Conservation (phyloP, 2,888 invertebrate species). For the Sinotaia quadrata region DNA sequence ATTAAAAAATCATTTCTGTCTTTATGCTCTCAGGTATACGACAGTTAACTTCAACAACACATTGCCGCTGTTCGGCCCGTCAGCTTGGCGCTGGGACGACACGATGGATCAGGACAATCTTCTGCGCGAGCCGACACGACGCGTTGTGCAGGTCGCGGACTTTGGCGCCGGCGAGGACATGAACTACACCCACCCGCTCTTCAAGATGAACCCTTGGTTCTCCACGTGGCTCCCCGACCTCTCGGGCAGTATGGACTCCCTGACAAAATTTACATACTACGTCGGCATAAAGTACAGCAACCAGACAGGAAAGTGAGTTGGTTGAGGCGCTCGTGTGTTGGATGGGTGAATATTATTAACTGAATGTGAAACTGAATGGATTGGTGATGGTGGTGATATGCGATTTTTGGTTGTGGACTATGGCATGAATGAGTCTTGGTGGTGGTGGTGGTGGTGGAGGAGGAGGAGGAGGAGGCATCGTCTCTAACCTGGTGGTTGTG, state of each 20-base stretch:
- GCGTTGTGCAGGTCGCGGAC: conserved; percentile 48
- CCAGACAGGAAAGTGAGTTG: conserved; percentile 47
- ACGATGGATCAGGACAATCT: conserved; percentile 88
- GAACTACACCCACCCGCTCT: conserved; percentile 81
- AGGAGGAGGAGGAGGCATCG: too few species aligned
- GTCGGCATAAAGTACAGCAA: conserved; percentile 63
- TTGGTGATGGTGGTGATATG: too few species aligned
- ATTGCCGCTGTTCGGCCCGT: conserved; percentile 91
- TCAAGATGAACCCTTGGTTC: conserved; percentile 46
- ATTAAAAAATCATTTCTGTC: too few species aligned
- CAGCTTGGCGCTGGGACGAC: conserved; percentile 79
- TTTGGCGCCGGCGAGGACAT: conserved; percentile 81
- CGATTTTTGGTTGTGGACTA: too few species aligned
- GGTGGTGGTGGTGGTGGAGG: too few species aligned
- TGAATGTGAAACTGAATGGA: too few species aligned
- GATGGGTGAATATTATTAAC: too few species aligned
- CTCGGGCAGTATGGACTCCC: conserved; percentile 33
- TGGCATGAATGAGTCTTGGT: too few species aligned
- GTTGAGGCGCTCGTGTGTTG: too few species aligned
- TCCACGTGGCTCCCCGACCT: conserved; percentile 41
- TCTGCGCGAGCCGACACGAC: conserved; percentile 88
- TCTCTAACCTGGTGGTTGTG: too few species aligned
- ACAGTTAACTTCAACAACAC: conserved; percentile 86
- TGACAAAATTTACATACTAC: conserved; percentile 47
- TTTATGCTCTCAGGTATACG: conserved; percentile 84